phyloP scores from a whole-genome alignment of 2,888 invertebrate species.

The Andrena bicolor region DNA sequence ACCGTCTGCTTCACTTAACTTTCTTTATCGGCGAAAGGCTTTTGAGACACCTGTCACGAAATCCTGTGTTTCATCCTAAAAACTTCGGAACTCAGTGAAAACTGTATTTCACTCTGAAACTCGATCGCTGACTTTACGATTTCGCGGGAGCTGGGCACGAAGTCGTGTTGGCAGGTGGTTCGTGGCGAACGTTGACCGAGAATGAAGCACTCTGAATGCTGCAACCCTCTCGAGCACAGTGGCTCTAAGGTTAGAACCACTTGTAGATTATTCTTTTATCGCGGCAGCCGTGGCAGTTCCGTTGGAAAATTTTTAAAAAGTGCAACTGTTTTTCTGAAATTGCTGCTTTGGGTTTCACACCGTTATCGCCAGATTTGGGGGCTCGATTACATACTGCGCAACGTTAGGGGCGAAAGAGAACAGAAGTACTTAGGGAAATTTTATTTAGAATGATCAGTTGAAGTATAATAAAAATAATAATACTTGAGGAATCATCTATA shows the following conservation, averaged over 20 bases:
- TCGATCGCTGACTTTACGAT: constrained; percentile 38
- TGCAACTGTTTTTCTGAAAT: not conserved
- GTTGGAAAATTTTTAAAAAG: not conserved
- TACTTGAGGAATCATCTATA: too few species aligned
- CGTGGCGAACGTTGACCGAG: constrained; percentile 53
- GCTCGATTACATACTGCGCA: too few species aligned
- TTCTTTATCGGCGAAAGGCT: too few species aligned
- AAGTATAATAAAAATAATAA: too few species aligned
- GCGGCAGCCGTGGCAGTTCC: not conserved
- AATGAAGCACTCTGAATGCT: constrained; percentile 39
- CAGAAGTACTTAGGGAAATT: too few species aligned
- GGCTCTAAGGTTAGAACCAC: constrained; percentile 45
- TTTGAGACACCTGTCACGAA: constrained; percentile 1
- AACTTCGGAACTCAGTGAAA: not conserved
- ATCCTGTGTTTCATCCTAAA: constrained; percentile 34
- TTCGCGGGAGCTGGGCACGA: constrained; percentile 15
- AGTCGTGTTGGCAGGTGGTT: constrained; percentile 56
- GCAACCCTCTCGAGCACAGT: constrained; percentile 37
- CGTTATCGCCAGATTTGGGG: too few species aligned
- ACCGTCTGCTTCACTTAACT: too few species aligned
- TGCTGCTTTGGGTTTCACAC: not conserved
- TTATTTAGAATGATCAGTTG: too few species aligned
- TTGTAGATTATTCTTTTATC: constrained; percentile 55
- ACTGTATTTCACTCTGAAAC: constrained; percentile 26
- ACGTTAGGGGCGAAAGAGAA: too few species aligned